Evolutionary conservation across 2,888 invertebrate genomes (phyloP), one percentile per base, ranked within the genome.

Genomic region (Megaustenia siamemsis): DNA sequence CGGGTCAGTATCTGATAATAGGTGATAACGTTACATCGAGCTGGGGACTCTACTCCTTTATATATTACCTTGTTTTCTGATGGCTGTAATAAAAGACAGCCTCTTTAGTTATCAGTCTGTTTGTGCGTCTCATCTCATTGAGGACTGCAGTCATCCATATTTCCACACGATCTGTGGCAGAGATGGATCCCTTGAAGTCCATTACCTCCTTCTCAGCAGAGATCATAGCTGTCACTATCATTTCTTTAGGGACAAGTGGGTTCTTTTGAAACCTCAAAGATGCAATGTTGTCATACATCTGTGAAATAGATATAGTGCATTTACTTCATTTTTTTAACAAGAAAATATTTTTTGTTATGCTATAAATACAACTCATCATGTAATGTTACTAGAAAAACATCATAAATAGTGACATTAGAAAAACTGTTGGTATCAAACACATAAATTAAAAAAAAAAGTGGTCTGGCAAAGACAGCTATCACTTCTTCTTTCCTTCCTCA

Each of bases 221-320:
- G 88, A 97, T 95, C 96, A 98, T 96, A 77, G 97, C 97, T 5
- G 95, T 95, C 1, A 96, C 97, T 21, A 96, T 95, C 0, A 95
- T 95, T 43, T 96, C 95, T 73, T 96, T 96, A 6, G 95, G 95
- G 85, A 95, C 95, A 18, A 0, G 90, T 85, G 95, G 95, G 90
- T 96, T 96, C 45, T 95, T 95, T 32, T 95, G 95, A 87, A 98
- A 94, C 43, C 96, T 95, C 86, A 98, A 94, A 32, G 96, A 95
- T 89, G 96, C 96, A 38, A 98, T 96, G 91, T 98, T 98, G 93
- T 98, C 97, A 93, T 97, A 98, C 97, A 98, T 98, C 96, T 96
- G 93, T 32, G 12, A 24, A 45, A n/a, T 45, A 73, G 28, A 45
- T 15, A 56, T n/a, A 1, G 35, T n/a, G 28, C 4, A 49, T 15